phyloP scores from a whole-genome alignment of 53 echinoderm and acorn worm genomes.

The Antedon mediterranea region DNA sequence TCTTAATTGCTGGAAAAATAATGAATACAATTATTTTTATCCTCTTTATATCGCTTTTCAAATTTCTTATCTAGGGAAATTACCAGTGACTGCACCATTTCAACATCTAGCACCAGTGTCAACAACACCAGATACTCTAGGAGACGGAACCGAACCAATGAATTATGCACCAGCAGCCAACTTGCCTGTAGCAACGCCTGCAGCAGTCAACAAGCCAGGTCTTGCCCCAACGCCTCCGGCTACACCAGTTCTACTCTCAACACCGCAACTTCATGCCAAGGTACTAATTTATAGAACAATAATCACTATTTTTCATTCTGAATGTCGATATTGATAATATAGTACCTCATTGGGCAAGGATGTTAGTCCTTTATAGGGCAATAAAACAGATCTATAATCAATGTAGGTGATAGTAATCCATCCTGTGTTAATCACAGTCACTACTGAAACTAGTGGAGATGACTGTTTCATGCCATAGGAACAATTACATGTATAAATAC shows the following conservation, averaged over 20 bases:
- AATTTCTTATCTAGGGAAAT: not conserved
- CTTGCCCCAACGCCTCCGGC: constrained; percentile 28
- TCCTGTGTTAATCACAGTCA: constrained; percentile 57
- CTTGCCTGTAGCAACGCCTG: not conserved
- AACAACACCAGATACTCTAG: not conserved
- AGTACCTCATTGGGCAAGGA: not conserved
- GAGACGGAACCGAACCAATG: not conserved
- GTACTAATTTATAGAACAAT: not conserved
- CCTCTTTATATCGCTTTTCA: no score
- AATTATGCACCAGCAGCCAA: not conserved
- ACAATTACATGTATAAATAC: constrained; percentile 12
- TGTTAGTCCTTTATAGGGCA: not conserved
- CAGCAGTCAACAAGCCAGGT: constrained; percentile 11
- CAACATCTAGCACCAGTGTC: not conserved
- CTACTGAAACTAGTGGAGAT: constrained; percentile 10
- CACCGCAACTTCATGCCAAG: not conserved
- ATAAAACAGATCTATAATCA: not conserved
- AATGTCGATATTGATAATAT: not conserved
- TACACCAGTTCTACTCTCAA: constrained; percentile 12
- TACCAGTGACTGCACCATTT: not conserved
- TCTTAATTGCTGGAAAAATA: no score
- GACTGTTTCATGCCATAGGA: constrained; percentile 67
- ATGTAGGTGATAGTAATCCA: not conserved
- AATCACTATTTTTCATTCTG: no score
- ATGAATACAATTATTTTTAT: not conserved